Conservation (phyloP, 2,113 vertebrate species). For the Marmota flaviventris region DNA sequence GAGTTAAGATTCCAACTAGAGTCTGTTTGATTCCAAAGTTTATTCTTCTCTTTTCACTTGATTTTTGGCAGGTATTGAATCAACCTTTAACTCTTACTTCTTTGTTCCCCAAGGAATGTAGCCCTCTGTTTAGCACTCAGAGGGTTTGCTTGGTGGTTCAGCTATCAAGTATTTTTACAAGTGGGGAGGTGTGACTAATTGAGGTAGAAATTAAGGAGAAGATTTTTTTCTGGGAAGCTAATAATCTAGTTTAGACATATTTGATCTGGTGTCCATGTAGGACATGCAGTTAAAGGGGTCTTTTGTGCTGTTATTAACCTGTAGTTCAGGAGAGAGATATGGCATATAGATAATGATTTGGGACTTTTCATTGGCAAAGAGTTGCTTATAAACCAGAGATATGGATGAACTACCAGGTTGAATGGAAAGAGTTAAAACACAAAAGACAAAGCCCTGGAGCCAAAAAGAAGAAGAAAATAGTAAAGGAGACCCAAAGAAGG, state of each 20-base stretch:
- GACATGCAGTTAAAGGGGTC: background rate
- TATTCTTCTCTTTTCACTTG: conserved; percentile 10
- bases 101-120: background rate
- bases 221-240: background rate
- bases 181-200: background rate
- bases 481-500: background rate
- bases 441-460: background rate
- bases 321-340: background rate
- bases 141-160: background rate
- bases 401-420: background rate
- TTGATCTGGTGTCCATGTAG: background rate
- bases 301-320: background rate
- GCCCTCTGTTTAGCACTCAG: background rate
- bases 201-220: background rate
- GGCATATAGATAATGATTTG: background rate
- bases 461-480: background rate
- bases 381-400: background rate
- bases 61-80: background rate
- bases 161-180: background rate
- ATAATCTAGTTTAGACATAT: background rate
- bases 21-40: background rate
- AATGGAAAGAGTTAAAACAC: background rate
- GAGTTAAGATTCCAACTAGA: background rate
- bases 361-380: background rate
- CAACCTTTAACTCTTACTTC: background rate